Evolutionary conservation across 1,140 invertebrate genomes (phyloP), one percentile per base, ranked within the genome.

Genomic region (Polypedilum pembai): DNA sequence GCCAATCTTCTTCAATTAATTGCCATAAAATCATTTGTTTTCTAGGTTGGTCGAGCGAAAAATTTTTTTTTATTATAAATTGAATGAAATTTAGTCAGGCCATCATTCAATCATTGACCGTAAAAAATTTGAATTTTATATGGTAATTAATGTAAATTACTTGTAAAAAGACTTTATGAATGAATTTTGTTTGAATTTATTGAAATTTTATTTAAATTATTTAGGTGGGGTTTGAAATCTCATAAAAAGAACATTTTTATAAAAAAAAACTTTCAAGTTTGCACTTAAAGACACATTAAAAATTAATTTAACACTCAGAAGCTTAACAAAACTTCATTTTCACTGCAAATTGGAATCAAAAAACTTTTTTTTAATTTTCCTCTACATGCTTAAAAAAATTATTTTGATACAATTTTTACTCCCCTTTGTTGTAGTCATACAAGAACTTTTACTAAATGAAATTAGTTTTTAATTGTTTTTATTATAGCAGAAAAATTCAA

Each of bases 381-480:
- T n/a, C 24, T 33, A 33, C 5, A 5, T 33, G 5, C 24, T 3
- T 33, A 33, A 33, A 33, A 33, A 56, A 56, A 56, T 12, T 56
- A 56, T 56, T 56, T 33, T 33, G 24, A 33, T 33, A 33, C 5
- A 33, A 33, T 33, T 56, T 56, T 56, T n/a, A 56, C 45, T 33
- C 24, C 2, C 24, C 15, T 15, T 56, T 15, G 3, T 56, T 56
- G n/a, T n/a, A 56, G 8, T 56, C 45, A 15, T 12, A 56, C 24
- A 33, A 33, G n/a, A 56, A 56, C 45, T 56, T 56, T 56, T 15
- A 12, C 8, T 10, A 4, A 56, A 56, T n/a, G 12, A 56, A 56
- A 56, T 56, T 56, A 56, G 45, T 56, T 56, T 56, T 56, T 56
- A 56, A 56, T 56, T 56, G 45, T 56, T 56, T 56, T 56, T 56